Conservation (phyloP, 2,888 invertebrate genomes). For the Dinocampus coccinellae region DNA sequence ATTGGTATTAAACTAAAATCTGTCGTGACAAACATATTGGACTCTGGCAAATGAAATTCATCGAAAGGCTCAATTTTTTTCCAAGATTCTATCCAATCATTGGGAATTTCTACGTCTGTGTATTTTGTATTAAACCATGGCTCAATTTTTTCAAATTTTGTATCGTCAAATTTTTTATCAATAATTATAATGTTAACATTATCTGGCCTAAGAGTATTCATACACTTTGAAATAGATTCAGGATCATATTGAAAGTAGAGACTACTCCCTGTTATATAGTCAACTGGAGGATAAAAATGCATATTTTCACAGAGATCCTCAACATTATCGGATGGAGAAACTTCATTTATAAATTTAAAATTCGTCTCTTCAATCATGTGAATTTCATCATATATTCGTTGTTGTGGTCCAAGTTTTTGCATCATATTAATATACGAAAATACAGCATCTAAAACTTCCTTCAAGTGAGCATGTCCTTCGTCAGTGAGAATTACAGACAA, state of each 20-base stretch:
- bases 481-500: slow-evolving; percentile 83
- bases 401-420: slow-evolving; percentile 76
- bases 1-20: slow-evolving; percentile 76
- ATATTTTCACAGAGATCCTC: slow-evolving; percentile 82
- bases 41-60: slow-evolving; percentile 78
- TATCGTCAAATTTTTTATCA: slow-evolving; percentile 74
- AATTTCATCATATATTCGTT: slow-evolving; percentile 73
- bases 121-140: slow-evolving; percentile 90
- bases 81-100: slow-evolving; percentile 77
- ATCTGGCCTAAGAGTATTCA: slow-evolving; percentile 76
- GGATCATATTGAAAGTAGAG: slow-evolving; percentile 84
- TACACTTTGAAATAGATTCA: slow-evolving; percentile 74
- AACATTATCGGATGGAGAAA: slow-evolving; percentile 81
- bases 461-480: slow-evolving; percentile 79
- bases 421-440: slow-evolving; percentile 86
- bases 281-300: slow-evolving; percentile 83
- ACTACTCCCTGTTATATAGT: slow-evolving; percentile 83
- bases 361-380: slow-evolving; percentile 78
- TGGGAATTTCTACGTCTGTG: slow-evolving; percentile 75
- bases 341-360: slow-evolving; percentile 77
- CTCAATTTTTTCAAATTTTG: slow-evolving; percentile 77
- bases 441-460: slow-evolving; percentile 81
- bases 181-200: slow-evolving; percentile 79
- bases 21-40: slow-evolving; percentile 81
- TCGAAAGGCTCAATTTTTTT: slow-evolving; percentile 71